Base-by-base conservation (phyloP, 2,797 vertebrate species). In the Sebastes goodei region DNA sequence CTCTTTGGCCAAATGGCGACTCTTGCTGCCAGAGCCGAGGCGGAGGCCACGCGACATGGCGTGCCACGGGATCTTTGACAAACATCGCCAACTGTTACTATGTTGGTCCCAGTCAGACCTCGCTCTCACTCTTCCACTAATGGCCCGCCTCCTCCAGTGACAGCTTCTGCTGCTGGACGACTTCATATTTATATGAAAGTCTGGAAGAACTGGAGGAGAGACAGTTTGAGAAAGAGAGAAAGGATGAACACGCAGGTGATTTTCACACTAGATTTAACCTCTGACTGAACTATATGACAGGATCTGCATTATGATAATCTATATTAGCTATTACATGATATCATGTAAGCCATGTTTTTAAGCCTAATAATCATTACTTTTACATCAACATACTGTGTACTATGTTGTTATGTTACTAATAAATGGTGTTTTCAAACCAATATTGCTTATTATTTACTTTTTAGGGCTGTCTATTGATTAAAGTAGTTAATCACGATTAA, bases 121-220 rank as follows among this genome's bases (percentile, higher is more conserved):
- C n/a, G 9, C 29, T 3, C 82, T 71, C 74, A 14, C 79, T 74
- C 74, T 17, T 17, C 56, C 59, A 56, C 49, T 60, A 76, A 81
- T 15, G 49, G 25, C 6, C 57, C 3, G 12, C 61, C 38, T 60
- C 61, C 72, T 74, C 35, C 75, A 57, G 59, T 32, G 63, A 80
- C 35, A 46, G 63, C 62, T 60, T 62, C 79, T 82, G 78, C 69
- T 76, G 66, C 66, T 25, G 20, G 23, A 78, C 61, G 1, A 15
- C 33, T 69, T 62, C 27, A 35, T 70, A 12, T 74, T 33, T 59
- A 15, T 35, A 11, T 35, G 32, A 4, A 25, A 67, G 30, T 53
- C 29, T 38, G 49, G 17, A 14, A 52, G 35, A 35, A 60, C 17
- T 17, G 46, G 49, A 60, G 33, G 33, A 29, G 33, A 33, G 23